Conservation (phyloP, 2,113 vertebrate species). For the Tachysurus vachellii region DNA sequence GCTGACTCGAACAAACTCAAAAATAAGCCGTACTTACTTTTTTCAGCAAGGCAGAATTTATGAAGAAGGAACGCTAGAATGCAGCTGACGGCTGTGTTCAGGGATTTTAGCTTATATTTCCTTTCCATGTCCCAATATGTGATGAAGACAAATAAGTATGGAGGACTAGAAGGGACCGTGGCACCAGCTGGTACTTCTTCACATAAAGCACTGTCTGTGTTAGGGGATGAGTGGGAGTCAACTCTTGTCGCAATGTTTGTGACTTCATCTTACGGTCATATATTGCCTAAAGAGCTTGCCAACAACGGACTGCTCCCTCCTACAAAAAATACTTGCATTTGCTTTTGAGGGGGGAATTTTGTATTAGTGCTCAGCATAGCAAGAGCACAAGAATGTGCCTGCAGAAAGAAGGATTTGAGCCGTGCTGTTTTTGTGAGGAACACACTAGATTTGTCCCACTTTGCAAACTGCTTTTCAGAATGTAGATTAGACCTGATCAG, state of each 20-base stretch:
- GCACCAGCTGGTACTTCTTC: conserved; percentile 75
- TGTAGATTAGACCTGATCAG: background rate
- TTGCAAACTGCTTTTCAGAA: background rate
- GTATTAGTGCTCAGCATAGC: conserved; percentile 34
- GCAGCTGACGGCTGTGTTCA: conserved; percentile 55
- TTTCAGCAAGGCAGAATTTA: conserved; percentile 56
- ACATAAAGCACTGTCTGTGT: conserved; percentile 75
- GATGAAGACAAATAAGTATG: conserved; percentile 63
- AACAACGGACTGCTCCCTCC: conserved; percentile 68
- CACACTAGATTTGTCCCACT: background rate
- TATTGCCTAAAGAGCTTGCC: conserved; percentile 67
- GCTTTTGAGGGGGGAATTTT: conserved; percentile 62
- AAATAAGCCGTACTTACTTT: conserved; percentile 67
- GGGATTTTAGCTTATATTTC: conserved; percentile 58
- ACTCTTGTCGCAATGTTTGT: conserved; percentile 75
- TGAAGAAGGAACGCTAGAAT: conserved; percentile 56
- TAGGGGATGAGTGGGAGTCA: conserved; percentile 70
- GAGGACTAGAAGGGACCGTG: conserved; percentile 66
- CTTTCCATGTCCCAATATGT: conserved; percentile 69
- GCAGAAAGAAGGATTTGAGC: conserved; percentile 16
- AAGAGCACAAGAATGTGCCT: conserved; percentile 42
- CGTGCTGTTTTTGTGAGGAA: background rate
- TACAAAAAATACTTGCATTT: conserved; percentile 76
- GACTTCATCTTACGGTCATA: conserved; percentile 73
- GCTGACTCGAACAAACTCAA: background rate